Base-by-base conservation (phyloP, 2,888 invertebrate genomes). In the Hypomecis atomaria region DNA sequence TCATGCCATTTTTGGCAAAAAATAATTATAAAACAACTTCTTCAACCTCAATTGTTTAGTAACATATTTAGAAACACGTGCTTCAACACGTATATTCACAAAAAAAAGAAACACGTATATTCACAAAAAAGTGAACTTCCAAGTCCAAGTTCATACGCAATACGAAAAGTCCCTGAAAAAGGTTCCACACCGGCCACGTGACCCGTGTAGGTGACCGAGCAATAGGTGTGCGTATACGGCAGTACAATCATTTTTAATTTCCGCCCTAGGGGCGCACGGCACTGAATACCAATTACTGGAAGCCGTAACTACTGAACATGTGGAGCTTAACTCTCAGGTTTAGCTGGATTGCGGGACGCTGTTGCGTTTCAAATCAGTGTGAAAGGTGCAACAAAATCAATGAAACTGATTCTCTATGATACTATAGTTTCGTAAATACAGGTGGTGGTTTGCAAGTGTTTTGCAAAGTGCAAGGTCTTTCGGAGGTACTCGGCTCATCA, bases 231-330 rank as follows among this genome's bases (percentile, higher is more conserved):
- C 48, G 72, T 73, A 76, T 75, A 77, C 75, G 71, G 81, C 83
- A 83, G 82, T 85, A 85, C 86, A 87, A 88, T 88, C 80, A 85
- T 87, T 89, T 89, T 89, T 87, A 86, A 89, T 89, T 88, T 88
- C 86, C 83, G 82, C 85, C 82, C 81, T 72, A 74, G 77, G 77
- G 78, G 77, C 79, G 83, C 78, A 77, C 85, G 79, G 83, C 85
- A 87, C 83, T 89, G 88, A 88, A 91, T 90, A 89, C 88, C 89
- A 88, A 90, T 90, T 88, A 90, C 84, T 80, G 73, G 45, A 73
- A 76, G 75, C 73, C 74, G 80, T 85, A 81, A 85, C 84, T 82
- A 82, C 82, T 82, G 84, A 83, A 75, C 82, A 83, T 79, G 78
- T 79, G 85, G 86, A 86, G 55, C 59, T 59, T 47, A 44, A 36